Evolutionary conservation across 2,113 vertebrate species (phyloP), one percentile per base, ranked within the genome.

Genomic region (Austrofundulus limnaeus): DNA sequence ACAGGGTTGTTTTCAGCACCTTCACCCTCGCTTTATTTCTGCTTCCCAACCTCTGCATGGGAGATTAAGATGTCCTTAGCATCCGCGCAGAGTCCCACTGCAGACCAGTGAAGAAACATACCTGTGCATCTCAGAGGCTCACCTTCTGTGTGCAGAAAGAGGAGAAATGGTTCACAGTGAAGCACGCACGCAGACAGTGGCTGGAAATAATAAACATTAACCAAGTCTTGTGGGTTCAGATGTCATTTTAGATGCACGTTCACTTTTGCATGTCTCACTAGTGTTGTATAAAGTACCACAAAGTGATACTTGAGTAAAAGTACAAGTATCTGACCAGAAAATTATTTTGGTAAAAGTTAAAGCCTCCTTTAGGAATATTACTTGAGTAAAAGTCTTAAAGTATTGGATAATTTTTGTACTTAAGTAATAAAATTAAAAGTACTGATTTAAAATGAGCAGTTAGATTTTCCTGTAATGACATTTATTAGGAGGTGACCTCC

Each of bases 51-150:
- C 53, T 94, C 94, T 62, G 93, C 74, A 84, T 92, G 95, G 61
- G 94, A 90, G 82, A 97, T 84, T 49, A 96, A 91, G 82, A 96
- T 92, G 52, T 93, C 92, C 77, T 92, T 92, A 49, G 94, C 88
- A 0, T 93, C 93, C 64, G 92, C 88, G 72, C 94, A 88, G 20
- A 97, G 74, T 76, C 94, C 92, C 74, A 94, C 77, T 0, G 94
- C 94, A 19, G 95, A 87, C 45, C 78, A 82, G 37, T 70, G 80
- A 70, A 87, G 73, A n/a, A 84, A 67, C 1, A 47, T 69, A 45
- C 75, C 66, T 0, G 82, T 72, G 17, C 58, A 66, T 24, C 38
- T 81, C 55, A 81, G 14, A 14, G 76, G 67, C n/a, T 85, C 53
- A n/a, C 42, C 60, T 10, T 82, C 88, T 85, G 81, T 49, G 23